Evolutionary conservation across 2,797 vertebrate genomes (phyloP).

Genomic region (Poliocrania exsul): DNA sequence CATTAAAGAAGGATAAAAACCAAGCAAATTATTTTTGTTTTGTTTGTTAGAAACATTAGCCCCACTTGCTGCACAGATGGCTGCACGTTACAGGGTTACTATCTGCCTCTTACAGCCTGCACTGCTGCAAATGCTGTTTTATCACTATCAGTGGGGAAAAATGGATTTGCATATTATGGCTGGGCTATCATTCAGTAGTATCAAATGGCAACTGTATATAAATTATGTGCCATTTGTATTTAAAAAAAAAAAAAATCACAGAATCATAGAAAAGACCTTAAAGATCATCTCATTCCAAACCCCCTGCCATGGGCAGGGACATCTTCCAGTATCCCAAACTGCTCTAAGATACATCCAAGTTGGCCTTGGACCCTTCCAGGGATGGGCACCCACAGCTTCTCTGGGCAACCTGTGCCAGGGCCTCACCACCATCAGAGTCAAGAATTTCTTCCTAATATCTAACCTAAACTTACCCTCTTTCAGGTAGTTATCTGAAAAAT

Average conservation of each 20-base stretch:
- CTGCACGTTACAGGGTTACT: background rate
- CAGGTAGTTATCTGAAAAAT: background rate
- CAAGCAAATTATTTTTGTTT: background rate
- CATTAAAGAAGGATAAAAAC: background rate
- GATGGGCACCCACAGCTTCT: background rate
- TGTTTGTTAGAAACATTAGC: background rate
- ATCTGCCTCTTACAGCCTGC: background rate
- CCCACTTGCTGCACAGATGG: background rate
- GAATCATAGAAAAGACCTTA: background rate
- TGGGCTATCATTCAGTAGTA: background rate
- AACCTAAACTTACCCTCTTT: background rate
- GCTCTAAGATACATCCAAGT: background rate
- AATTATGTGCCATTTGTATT: background rate
- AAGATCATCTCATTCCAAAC: background rate
- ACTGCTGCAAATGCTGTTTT: background rate
- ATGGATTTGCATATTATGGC: background rate
- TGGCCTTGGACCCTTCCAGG: background rate
- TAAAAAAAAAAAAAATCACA: background rate
- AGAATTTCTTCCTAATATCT: background rate
- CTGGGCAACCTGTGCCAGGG: background rate
- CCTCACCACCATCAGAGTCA: background rate
- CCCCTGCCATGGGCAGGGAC: background rate
- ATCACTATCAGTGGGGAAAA: background rate
- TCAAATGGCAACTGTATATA: background rate
- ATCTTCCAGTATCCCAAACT: background rate